Percentiles rank a stretch among this genome's conserved stretches.
phyloP scores from a whole-genome alignment of 1,140 invertebrate genomes.

The Acromyrmex charruanus region DNA sequence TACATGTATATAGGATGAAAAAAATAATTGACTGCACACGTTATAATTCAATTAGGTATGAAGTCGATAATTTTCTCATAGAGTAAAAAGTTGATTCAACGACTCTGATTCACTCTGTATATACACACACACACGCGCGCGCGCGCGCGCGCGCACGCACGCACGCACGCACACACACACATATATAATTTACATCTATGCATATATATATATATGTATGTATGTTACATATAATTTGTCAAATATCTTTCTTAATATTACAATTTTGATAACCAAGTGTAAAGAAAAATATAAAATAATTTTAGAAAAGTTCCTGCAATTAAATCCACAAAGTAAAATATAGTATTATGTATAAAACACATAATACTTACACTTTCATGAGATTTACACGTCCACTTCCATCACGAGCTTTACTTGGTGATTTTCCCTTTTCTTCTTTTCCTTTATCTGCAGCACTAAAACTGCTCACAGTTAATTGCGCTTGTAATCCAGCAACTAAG shows the following conservation, averaged over 20 bases:
- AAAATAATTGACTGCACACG: too few species aligned
- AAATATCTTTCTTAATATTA: not conserved
- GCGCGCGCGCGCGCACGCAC: too few species aligned
- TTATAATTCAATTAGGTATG: too few species aligned
- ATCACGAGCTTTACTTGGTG: slow-evolving; percentile 90
- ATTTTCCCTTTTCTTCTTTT: slow-evolving; percentile 90
- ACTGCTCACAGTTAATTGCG: slow-evolving; percentile 88
- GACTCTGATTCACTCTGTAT: too few species aligned
- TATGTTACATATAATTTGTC: too few species aligned
- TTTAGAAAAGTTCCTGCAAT: not conserved
- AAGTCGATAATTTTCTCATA: too few species aligned
- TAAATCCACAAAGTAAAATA: not conserved
- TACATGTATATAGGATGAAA: too few species aligned
- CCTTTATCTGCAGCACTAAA: slow-evolving; percentile 86
- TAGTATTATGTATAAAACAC: slow-evolving; percentile 15
- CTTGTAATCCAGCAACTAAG: slow-evolving; percentile 94
- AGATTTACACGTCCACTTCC: slow-evolving; percentile 88
- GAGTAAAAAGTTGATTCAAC: too few species aligned
- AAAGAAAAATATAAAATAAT: slow-evolving; percentile 50
- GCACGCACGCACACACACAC: too few species aligned
- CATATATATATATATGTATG: too few species aligned
- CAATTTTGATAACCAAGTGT: not conserved
- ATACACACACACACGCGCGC: too few species aligned
- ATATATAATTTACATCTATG: too few species aligned
- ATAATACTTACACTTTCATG: slow-evolving; percentile 89